Evolutionary conservation across 2,888 invertebrate genomes (phyloP), one percentile per base, ranked within the genome.

Genomic region (Diloba caeruleocephala): DNA sequence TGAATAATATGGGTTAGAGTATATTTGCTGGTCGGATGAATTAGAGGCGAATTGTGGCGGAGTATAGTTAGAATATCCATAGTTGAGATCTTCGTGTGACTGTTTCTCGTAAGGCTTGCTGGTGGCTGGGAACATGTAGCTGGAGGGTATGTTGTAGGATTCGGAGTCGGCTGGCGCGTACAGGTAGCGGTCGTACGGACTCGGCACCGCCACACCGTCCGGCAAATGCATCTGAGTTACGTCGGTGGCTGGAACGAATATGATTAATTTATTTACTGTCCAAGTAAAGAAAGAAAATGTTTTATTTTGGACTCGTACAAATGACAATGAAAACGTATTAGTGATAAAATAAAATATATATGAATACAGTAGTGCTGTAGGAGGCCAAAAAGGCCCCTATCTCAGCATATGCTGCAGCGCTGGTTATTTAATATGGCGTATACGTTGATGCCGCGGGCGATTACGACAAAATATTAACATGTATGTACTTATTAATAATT

Each of bases 1-100:
- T 0, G 90, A 81, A 50, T 92, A 91, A 25, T 88, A 88, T 0
- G 92, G 90, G 26, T 88, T 87, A 0, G 85, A 64, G 38, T 90
- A 90, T 6, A 78, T 80, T 54, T 88, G 88, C 0, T 84, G 87
- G 14, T 89, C 88, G 0, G 77, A 57, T 28, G 82, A 68, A 46
- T 87, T 84, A 0, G 74, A 61, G 0, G 87, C 76, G 36, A 78
- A 90, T 49, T 92, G 92, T 0, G 89, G 60, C 0, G 90, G 92
- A 0, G 87, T 91, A 57, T 90, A 91, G 0, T 89, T 81, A 8
- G 78, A 78, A 14, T 89, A 88, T 6, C 79, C 84, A 41, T 87
- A 88, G 19, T 74, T 85, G 0, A 83, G 77, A 1, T 90, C 89
- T 3, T 71, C 70, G 3, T 62, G 54, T 1, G 50, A 26, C 0